Percentiles rank a stretch among this genome's conserved stretches.
These are phyloP conservation scores for Catharus minimus DNA, from an alignment of 2,113 vertebrate genomes.

Conservation along the genomic window DNA sequence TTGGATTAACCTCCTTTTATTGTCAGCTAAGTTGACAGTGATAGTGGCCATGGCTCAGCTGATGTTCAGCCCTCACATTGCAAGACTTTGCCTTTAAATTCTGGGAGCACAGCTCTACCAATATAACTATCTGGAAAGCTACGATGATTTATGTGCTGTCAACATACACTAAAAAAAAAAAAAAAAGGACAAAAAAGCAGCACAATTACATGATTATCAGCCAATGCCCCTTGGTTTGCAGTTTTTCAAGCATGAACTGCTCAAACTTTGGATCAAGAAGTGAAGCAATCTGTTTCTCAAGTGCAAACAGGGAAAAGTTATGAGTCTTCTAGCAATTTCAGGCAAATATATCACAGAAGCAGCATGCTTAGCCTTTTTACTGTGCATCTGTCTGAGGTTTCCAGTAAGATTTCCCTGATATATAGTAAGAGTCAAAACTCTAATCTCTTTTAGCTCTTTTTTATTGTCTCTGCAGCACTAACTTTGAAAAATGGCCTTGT, in stretches of 20 bases:
- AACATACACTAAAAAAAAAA: neutral
- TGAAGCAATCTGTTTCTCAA: slow-evolving; percentile 47
- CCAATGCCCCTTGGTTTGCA: slow-evolving; percentile 23
- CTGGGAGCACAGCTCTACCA: neutral
- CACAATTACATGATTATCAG: slow-evolving; percentile 16
- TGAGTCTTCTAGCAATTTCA: slow-evolving; percentile 70
- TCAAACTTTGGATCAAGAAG: slow-evolving; percentile 43
- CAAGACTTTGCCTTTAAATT: slow-evolving; percentile 17
- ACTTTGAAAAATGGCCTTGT: slow-evolving; percentile 63
- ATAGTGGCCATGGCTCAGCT: slow-evolving; percentile 7
- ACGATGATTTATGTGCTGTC: slow-evolving; percentile 18
- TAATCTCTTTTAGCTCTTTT: slow-evolving; percentile 66
- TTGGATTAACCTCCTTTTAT: neutral
- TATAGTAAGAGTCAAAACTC: slow-evolving; percentile 61
- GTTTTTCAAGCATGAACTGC: slow-evolving; percentile 25
- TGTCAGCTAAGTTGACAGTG: neutral
- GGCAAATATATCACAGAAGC: slow-evolving; percentile 68
- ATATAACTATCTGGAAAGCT: neutral
- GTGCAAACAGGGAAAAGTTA: slow-evolving; percentile 30
- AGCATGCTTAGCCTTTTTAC: slow-evolving; percentile 66
- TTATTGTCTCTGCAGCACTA: slow-evolving; percentile 62
- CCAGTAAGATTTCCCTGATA: slow-evolving; percentile 60
- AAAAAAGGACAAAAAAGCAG: neutral
- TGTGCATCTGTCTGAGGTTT: slow-evolving; percentile 68
- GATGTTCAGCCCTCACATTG: neutral